Conservation (phyloP, 2,888 invertebrate species). For the Andrena trimmerana region DNA sequence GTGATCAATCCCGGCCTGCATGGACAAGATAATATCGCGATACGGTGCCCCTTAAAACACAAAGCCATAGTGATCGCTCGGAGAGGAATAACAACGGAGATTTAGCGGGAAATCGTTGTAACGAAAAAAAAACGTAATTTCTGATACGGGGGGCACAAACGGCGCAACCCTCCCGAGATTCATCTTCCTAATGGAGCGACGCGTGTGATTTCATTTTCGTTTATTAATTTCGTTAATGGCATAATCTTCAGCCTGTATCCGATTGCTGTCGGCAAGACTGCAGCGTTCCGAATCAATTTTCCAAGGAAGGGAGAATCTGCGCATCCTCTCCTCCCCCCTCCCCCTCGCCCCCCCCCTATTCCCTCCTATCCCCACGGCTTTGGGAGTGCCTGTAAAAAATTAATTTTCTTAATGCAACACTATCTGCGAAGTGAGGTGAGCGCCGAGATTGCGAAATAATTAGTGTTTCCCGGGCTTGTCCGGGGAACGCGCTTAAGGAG, state of each 20-base stretch:
- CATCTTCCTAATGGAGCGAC: constrained; percentile 80
- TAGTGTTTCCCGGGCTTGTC: constrained; percentile 57
- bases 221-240: constrained; percentile 72
- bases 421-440: constrained; percentile 70
- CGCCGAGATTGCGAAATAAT: constrained; percentile 70
- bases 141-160: constrained; percentile 30
- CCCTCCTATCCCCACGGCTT: constrained; percentile 4
- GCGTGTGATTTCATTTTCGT: constrained; percentile 63
- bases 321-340: neutral
- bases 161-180: constrained; percentile 75
- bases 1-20: too few relatives aligned
- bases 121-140: neutral
- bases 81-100: neutral
- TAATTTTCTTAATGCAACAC: constrained; percentile 73
- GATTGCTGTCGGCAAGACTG: constrained; percentile 56
- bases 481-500: constrained; percentile 29
- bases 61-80: neutral
- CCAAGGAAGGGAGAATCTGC: constrained; percentile 23
- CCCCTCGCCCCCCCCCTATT: neutral
- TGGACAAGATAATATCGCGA: neutral
- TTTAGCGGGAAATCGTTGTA: neutral
- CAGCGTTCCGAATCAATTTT: constrained; percentile 59
- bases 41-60: neutral
- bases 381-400: constrained; percentile 60
- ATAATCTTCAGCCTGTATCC: constrained; percentile 64